Base-by-base conservation (phyloP, 2,113 vertebrate species). In the Equus przewalskii region DNA sequence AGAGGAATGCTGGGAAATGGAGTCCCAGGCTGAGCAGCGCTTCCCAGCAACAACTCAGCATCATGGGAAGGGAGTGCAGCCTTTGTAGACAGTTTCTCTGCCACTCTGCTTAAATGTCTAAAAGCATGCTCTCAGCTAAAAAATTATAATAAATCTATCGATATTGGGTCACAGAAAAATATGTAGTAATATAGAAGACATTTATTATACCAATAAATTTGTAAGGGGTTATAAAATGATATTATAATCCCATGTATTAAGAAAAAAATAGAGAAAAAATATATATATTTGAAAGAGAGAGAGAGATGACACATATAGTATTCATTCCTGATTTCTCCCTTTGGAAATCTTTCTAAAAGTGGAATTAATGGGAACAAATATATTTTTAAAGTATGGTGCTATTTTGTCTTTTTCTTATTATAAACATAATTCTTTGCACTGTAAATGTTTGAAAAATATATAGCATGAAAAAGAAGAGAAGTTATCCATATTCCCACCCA, bases 331-430 rank as follows among this genome's bases (percentile, higher is more conserved):
- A 79, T 58, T 92, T 69, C 1, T 86, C 30, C 9, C 12, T 65
- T 82, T 70, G 30, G 56, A 90, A 87, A 73, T 19, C 15, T 96
- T 95, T 93, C 44, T 41, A 58, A 73, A 89, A 65, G n/a, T 82
- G 13, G 18, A 96, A 93, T 79, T 91, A 67, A 80, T 21, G 26
- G 6, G 13, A 49, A 4, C 56, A 93, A 81, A 85, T 21, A 64
- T 49, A 67, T 15, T 79, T 96, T 56, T n/a, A 33, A 89, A 64
- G 6, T 54, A 72, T 73, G 78, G 22, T 73, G 22, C 2, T 51
- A n/a, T 67, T 60, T 93, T 78, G 21, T 30, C 13, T 62, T 75
- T 81, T 21, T 88, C 24, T 75, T 87, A 87, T 70, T 90, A 19
- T 73, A 69, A 73, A 81, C 36, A 56, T 41, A 93, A 78, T 73